Conservation (phyloP, 1,140 invertebrate species). For the Tyrophagus putrescentiae region DNA sequence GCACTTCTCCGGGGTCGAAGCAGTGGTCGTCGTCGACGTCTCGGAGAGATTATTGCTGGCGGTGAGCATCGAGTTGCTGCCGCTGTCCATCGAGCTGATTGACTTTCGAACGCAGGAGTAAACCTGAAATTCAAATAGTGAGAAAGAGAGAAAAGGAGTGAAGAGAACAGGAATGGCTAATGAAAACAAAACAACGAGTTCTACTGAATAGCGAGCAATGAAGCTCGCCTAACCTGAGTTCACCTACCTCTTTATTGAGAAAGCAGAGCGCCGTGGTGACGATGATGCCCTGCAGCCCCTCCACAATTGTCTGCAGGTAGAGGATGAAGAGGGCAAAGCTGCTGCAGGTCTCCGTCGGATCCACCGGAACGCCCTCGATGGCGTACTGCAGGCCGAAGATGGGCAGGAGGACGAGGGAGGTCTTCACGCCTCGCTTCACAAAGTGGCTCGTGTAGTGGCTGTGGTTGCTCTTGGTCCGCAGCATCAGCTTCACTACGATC, state of each 20-base stretch:
- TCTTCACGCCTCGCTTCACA: not conserved
- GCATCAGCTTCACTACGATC: not conserved
- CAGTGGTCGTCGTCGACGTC: not conserved
- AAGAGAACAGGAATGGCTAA: no score
- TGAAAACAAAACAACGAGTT: no score
- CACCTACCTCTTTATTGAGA: slow-evolving; percentile 4
- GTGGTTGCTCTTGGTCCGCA: not conserved
- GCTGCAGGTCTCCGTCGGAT: not conserved
- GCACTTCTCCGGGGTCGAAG: no score
- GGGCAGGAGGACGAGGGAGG: not conserved
- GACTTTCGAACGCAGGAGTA: not conserved
- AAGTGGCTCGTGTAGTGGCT: not conserved
- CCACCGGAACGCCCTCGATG: not conserved
- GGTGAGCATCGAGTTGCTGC: not conserved
- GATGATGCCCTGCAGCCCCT: not conserved
- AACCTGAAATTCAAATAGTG: not conserved
- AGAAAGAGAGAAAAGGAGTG: not conserved
- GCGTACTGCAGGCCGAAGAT: slow-evolving; percentile 2
- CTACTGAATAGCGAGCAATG: no score
- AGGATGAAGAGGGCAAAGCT: not conserved
- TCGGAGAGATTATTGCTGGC: not conserved
- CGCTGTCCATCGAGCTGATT: slow-evolving; percentile 7
- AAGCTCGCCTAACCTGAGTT: not conserved
- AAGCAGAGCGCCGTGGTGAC: slow-evolving; percentile 8
- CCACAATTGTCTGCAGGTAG: slow-evolving; percentile 2